Evolutionary conservation across 1,140 invertebrate genomes (phyloP).

Genomic region (Aphidius gifuensis): DNA sequence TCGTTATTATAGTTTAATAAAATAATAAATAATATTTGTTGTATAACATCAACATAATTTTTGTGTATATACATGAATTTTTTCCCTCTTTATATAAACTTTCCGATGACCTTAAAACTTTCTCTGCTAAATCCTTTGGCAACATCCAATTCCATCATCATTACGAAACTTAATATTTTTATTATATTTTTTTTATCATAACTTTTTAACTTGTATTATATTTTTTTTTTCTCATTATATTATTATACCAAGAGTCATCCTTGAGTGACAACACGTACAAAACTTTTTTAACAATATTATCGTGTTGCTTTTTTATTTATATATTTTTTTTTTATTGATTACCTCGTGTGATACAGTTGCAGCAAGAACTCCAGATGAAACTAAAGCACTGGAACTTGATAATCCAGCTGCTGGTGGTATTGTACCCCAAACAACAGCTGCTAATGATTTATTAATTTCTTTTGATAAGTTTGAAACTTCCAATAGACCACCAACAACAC

Average conservation of each 20-base stretch:
- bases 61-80: too few species aligned
- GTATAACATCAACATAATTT: too few species aligned
- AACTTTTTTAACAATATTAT: too few species aligned
- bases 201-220: not conserved
- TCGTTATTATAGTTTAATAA: too few species aligned
- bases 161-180: too few species aligned
- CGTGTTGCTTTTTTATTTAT: not conserved
- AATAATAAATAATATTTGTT: too few species aligned
- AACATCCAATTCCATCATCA: too few species aligned
- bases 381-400: constrained; percentile 95
- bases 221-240: not conserved
- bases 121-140: too few species aligned
- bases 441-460: constrained; percentile 56
- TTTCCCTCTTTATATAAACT: too few species aligned
- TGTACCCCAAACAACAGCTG: constrained; percentile 75
- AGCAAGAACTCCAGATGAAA: constrained; percentile 87
- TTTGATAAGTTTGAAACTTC: constrained; percentile 46
- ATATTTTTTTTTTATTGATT: constrained; percentile 27
- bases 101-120: too few species aligned
- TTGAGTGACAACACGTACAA: too few species aligned
- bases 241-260: too few species aligned
- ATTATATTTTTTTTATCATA: not conserved
- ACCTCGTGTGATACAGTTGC: constrained; percentile 73
- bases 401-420: constrained; percentile 90
- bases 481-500: constrained; percentile 80